Conservation (phyloP, 2,113 vertebrate genomes). For the Bungarus multicinctus region DNA sequence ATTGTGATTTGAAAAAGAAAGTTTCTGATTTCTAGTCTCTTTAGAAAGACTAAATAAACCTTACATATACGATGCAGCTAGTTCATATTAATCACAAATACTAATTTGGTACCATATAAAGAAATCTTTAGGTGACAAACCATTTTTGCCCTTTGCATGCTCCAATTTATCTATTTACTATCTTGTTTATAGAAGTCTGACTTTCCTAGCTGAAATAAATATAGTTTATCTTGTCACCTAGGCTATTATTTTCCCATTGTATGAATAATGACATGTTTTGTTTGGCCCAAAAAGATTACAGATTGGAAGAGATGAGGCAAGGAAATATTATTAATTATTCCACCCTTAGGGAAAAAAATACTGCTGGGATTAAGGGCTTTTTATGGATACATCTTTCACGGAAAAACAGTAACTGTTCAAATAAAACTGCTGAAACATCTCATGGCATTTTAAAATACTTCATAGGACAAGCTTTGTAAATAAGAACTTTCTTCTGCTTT, state of each 20-base stretch:
- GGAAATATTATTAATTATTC: not conserved
- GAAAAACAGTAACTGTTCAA: not conserved
- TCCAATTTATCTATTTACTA: not conserved
- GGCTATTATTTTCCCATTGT: not conserved
- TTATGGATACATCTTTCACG: not conserved
- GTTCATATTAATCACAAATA: not conserved
- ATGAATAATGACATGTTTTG: not conserved
- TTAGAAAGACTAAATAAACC: not conserved
- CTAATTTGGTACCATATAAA: not conserved
- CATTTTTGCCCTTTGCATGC: not conserved
- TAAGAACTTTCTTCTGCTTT: not conserved
- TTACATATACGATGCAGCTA: not conserved
- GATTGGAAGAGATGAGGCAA: not conserved
- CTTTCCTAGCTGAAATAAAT: not conserved
- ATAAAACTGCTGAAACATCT: not conserved
- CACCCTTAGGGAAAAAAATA: not conserved
- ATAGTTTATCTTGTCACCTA: not conserved
- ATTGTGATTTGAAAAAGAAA: not conserved
- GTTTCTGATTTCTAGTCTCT: not conserved
- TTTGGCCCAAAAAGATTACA: not conserved
- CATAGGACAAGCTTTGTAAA: not conserved
- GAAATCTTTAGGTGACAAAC: not conserved
- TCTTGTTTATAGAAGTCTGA: not conserved
- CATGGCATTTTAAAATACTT: not conserved
- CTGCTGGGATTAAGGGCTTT: not conserved